phyloP scores from a whole-genome alignment of 35 echinoderm and acorn worm genomes.

The Lytechinus pictus region DNA sequence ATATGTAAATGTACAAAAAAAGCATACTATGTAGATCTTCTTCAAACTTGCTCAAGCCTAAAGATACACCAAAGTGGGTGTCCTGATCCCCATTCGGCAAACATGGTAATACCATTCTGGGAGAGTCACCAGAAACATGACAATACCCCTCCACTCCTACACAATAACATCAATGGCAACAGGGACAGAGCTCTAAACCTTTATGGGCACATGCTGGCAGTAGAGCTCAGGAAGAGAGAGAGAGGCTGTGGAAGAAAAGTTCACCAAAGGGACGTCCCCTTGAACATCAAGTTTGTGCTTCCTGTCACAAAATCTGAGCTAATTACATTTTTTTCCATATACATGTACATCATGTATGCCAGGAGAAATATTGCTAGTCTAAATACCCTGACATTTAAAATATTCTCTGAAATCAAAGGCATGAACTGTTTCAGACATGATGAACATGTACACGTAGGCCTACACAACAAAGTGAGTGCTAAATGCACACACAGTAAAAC shows the following conservation, averaged over 20 bases:
- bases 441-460: not conserved
- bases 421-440: not conserved
- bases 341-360: no score
- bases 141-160: not conserved
- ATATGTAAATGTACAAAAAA: not conserved
- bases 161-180: not conserved
- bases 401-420: not conserved
- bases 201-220: slow-evolving; percentile 42
- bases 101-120: not conserved
- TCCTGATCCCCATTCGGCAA: not conserved
- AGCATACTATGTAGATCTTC: not conserved
- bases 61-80: not conserved
- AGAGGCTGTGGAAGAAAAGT: not conserved
- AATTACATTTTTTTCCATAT: not conserved
- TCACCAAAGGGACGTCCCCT: slow-evolving; percentile 44
- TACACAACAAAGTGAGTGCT: not conserved
- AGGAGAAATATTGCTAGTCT: not conserved
- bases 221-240: not conserved
- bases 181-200: not conserved
- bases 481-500: no score
- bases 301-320: slow-evolving; percentile 39
- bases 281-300: slow-evolving; percentile 27
- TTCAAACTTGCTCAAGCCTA: not conserved
- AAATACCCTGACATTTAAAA: not conserved
- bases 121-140: not conserved